Conservation (phyloP, 1,140 invertebrate species). For the Philotrypesis tridentata region DNA sequence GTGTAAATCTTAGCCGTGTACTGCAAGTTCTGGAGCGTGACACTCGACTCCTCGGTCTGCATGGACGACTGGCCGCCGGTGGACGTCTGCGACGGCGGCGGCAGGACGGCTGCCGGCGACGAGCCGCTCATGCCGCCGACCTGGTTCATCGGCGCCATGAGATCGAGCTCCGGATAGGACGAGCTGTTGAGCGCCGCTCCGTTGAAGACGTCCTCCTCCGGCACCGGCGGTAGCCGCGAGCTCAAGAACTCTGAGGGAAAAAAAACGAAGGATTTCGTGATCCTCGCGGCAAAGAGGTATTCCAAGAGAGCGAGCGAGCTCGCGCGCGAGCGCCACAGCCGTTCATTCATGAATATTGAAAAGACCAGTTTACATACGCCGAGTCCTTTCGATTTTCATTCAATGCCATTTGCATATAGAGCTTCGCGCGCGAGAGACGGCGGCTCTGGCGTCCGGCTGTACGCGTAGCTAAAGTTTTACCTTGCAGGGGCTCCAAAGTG, state of each 20-base stretch:
- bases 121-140: slow-evolving; percentile 51
- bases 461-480: too few relatives aligned
- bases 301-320: not conserved
- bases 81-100: slow-evolving; percentile 37
- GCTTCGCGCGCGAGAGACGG: not conserved
- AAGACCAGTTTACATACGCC: not conserved
- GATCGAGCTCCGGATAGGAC: slow-evolving; percentile 71
- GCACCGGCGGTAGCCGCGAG: slow-evolving; percentile 78
- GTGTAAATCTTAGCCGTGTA: slow-evolving; percentile 71
- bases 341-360: slow-evolving; percentile 16
- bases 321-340: too few relatives aligned
- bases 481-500: slow-evolving; percentile 89
- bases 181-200: slow-evolving; percentile 61
- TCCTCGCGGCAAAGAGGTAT: not conserved
- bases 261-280: slow-evolving; percentile 37
- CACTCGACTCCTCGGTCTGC: slow-evolving; percentile 52
- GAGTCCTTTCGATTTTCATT: not conserved
- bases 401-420: not conserved
- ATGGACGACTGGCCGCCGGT: slow-evolving; percentile 47
- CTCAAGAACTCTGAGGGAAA: slow-evolving; percentile 74
- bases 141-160: slow-evolving; percentile 69
- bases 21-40: slow-evolving; percentile 66
- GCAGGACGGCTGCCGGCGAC: not conserved
- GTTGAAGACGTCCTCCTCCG: slow-evolving; percentile 76
- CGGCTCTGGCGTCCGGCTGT: too few relatives aligned